These are phyloP conservation scores for Thomomys bottae DNA, from an alignment of 2,113 vertebrate genomes.

Conservation along the genomic window DNA sequence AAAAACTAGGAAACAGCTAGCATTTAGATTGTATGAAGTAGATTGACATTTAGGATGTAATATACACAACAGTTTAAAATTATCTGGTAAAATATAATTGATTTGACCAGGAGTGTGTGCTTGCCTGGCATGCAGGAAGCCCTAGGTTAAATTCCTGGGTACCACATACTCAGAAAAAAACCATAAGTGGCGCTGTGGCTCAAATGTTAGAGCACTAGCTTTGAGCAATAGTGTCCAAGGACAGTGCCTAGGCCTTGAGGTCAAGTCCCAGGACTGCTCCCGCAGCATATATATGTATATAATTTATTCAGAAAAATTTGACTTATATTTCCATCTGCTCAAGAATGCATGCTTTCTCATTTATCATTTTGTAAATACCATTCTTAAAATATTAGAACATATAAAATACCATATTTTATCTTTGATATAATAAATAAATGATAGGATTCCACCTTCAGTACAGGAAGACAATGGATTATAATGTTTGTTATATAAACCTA, in stretches of 20 bases:
- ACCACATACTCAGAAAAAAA: too few relatives aligned
- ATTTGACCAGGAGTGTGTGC: too few relatives aligned
- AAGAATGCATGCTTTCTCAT: not conserved
- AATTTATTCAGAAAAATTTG: not conserved
- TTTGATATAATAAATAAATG: not conserved
- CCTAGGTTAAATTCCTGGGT: too few relatives aligned
- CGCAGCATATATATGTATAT: too few relatives aligned
- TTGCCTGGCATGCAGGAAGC: too few relatives aligned
- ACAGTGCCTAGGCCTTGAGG: too few relatives aligned
- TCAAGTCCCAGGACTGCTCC: too few relatives aligned
- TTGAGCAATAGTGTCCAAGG: too few relatives aligned
- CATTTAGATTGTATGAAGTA: not conserved
- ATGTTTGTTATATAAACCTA: constrained; percentile 52
- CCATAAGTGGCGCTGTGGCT: too few relatives aligned
- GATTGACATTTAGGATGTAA: not conserved
- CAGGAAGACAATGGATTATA: not conserved
- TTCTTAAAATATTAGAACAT: constrained; percentile 23
- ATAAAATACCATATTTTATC: not conserved
- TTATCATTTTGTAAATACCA: constrained; percentile 37
- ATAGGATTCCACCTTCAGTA: constrained; percentile 38
- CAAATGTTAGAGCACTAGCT: too few relatives aligned
- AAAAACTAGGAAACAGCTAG: not conserved
- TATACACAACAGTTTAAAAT: not conserved
- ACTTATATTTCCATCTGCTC: not conserved
- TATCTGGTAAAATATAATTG: not conserved